Evolutionary conservation across 2,888 invertebrate genomes (phyloP).

Genomic region (Megamerina dolium): DNA sequence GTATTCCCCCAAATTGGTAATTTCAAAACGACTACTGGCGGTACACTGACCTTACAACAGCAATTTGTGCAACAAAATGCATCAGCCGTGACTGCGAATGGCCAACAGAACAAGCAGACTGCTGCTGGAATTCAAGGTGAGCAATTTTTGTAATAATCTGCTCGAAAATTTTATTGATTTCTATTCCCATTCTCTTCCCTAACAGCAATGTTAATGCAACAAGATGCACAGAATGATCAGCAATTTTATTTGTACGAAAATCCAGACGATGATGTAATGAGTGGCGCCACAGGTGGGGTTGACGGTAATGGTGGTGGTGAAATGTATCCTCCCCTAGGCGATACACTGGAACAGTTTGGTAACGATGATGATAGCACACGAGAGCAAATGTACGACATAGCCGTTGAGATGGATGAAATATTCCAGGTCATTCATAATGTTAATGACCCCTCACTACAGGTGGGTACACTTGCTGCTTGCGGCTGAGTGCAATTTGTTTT

Average conservation of each 20-base stretch:
- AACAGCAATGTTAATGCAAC: constrained; percentile 27
- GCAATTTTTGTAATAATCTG: no score
- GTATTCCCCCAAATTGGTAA: constrained; percentile 44
- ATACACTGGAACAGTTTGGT: constrained; percentile 39
- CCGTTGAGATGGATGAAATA: constrained; percentile 48
- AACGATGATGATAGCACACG: constrained; percentile 39
- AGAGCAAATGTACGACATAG: constrained; percentile 43
- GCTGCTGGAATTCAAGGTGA: constrained; percentile 2
- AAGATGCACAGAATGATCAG: constrained; percentile 21
- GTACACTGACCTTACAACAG: constrained; percentile 39
- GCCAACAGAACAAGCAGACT: constrained; percentile 12
- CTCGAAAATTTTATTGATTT: no score
- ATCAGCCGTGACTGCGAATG: constrained; percentile 33
- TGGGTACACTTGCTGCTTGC: constrained; percentile 18
- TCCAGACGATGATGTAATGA: constrained; percentile 27
- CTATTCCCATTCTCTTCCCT: not conserved
- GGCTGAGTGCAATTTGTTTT: not conserved
- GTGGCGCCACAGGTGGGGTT: constrained; percentile 11
- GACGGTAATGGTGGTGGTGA: constrained; percentile 27
- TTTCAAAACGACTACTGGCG: constrained; percentile 35
- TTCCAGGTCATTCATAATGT: constrained; percentile 45
- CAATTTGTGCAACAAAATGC: constrained; percentile 27
- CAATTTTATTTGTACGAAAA: constrained; percentile 34
- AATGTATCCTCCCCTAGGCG: constrained; percentile 40
- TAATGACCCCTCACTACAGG: constrained; percentile 41